Base-by-base conservation (phyloP, 2,888 invertebrate genomes). In the Sphaerophoria taeniata region DNA sequence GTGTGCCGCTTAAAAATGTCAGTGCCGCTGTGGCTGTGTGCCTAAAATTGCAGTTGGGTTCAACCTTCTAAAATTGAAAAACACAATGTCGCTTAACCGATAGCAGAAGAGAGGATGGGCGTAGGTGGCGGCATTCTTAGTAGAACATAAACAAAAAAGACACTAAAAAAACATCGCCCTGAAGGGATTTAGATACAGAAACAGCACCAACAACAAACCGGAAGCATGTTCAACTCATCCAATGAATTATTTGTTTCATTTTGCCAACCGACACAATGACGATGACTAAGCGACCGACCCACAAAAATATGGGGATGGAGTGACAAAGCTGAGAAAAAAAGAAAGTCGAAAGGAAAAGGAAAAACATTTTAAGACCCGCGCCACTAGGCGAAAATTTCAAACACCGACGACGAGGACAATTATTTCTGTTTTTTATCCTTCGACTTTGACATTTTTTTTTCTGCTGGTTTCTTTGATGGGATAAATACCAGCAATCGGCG, bases 211-310 rank as follows among this genome's bases (percentile, higher is more conserved):
- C 80, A 76, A 69, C 65, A 77, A 76, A 81, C 76, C 80, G 80
- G 80, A 85, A 85, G 69, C 85, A 85, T 85, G 85, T 81, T 85
- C 76, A 85, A 80, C 73, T 73, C 61, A 73, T 77, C 69, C 61
- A 53, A 58, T 85, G 77, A 81, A 85, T 85, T 85, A 81, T 81
- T 85, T 80, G 81, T 85, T 81, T 61, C 56, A 4, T 61, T 58
- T 56, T 43, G 7, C 9, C 39, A 6, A 39, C 9, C 24, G 24
- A 24, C 24, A 24, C 24, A 24, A 43, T 43, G 43, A 43, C 43
- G 6, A 6, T 12, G 43, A 43, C 9, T 9, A 24, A 24, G 24
- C 43, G 7, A 24, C 31, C 51, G n/a, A n/a, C n/a, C 65, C 34
- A 65, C 34, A 65, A 65, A 33, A 63, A 14, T 24, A 2, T 24